Evolutionary conservation across 2,888 invertebrate genomes (phyloP).

Genomic region (Cephus spinipes): DNA sequence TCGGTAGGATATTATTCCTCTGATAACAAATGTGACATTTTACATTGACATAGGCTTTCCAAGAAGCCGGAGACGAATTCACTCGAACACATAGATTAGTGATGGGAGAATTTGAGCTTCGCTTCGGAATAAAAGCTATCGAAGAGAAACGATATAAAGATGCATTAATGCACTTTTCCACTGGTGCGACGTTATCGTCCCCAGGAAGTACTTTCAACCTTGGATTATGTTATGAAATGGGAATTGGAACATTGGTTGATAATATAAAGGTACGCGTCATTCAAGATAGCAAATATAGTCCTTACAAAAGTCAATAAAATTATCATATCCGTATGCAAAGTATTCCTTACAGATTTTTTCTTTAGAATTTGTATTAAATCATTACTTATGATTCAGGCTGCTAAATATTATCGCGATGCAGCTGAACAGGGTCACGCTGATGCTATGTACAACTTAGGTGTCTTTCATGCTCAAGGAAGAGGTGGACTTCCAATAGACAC

Average conservation of each 20-base stretch:
- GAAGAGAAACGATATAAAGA: constrained; percentile 71
- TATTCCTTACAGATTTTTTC: neutral
- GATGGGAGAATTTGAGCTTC: constrained; percentile 73
- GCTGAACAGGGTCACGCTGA: constrained; percentile 74
- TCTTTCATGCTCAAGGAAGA: constrained; percentile 75
- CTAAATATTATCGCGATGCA: constrained; percentile 74
- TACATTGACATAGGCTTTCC: constrained; percentile 43
- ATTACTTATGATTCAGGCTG: constrained; percentile 69
- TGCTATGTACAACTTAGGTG: constrained; percentile 78
- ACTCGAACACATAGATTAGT: constrained; percentile 67
- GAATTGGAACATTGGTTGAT: constrained; percentile 73
- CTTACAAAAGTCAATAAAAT: neutral
- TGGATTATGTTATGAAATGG: constrained; percentile 77
- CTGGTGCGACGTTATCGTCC: constrained; percentile 72
- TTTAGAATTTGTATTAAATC: constrained; percentile 1
- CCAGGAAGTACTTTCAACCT: constrained; percentile 76
- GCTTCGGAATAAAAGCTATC: constrained; percentile 72
- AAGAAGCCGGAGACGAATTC: constrained; percentile 53
- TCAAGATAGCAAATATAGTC: too few relatives aligned
- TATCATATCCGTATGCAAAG: neutral
- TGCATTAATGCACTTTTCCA: constrained; percentile 70
- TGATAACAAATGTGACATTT: neutral
- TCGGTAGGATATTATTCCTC: too few relatives aligned
- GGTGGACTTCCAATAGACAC: constrained; percentile 71
- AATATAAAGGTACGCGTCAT: constrained; percentile 68